Evolutionary conservation across 2,113 vertebrate genomes (phyloP).

Genomic region (Myrmophylax atrothorax): DNA sequence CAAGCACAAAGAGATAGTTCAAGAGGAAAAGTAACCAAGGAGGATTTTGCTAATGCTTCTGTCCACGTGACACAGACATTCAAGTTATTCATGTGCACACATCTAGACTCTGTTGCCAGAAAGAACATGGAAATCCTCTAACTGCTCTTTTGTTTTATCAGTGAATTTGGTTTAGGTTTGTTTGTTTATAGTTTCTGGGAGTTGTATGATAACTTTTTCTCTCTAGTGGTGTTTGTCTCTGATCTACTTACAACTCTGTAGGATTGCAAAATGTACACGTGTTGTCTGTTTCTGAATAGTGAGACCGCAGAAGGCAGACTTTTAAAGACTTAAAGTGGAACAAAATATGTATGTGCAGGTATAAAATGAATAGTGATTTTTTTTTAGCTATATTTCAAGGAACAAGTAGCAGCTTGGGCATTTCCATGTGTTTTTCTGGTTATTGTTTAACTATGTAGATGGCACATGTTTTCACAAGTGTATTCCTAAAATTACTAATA

Average conservation of each 20-base stretch:
- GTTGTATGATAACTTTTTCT: not conserved
- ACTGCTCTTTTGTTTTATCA: not conserved
- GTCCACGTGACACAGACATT: not conserved
- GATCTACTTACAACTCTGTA: not conserved
- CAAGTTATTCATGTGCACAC: not conserved
- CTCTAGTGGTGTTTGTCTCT: not conserved
- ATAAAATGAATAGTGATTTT: not conserved
- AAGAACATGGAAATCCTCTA: not conserved
- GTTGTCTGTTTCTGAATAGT: not conserved
- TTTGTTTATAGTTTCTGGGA: conserved; percentile 18
- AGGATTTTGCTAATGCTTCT: not conserved
- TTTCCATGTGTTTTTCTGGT: not conserved
- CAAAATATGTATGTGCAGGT: not conserved
- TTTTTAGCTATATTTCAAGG: not conserved
- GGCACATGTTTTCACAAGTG: not conserved
- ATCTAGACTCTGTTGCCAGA: not conserved
- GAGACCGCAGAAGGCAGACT: not conserved
- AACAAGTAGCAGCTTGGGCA: not conserved
- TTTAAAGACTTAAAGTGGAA: not conserved
- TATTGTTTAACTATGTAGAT: not conserved
- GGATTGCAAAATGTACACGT: not conserved
- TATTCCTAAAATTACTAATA: not conserved
- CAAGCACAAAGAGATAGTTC: not conserved
- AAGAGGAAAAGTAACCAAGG: not conserved
- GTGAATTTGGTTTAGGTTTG: not conserved